Conservation (phyloP, 2,888 invertebrate species). For the Sinohyriopsis cumingii region DNA sequence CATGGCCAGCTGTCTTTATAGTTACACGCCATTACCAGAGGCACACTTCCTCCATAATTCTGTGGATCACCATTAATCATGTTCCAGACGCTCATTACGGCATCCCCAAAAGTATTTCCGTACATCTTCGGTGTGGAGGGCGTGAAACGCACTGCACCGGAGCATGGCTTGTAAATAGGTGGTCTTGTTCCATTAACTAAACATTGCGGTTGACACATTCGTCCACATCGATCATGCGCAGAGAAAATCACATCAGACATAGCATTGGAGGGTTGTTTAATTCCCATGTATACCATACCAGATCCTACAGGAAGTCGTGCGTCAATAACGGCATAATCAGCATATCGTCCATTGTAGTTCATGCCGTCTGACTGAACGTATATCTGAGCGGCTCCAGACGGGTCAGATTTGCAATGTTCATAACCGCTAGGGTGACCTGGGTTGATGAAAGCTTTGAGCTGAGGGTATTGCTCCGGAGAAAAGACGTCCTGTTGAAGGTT, state of each 20-base stretch:
- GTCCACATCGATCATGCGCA: slow-evolving; percentile 53
- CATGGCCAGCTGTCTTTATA: too few relatives aligned
- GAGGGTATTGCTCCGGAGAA: too few relatives aligned
- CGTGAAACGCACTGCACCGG: slow-evolving; percentile 45
- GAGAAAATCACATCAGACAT: slow-evolving; percentile 35
- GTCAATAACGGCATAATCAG: slow-evolving; percentile 52
- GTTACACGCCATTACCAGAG: too few relatives aligned
- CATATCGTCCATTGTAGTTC: slow-evolving; percentile 51
- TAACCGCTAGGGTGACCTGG: background rate
- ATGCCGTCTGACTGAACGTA: slow-evolving; percentile 51
- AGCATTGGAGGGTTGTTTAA: slow-evolving; percentile 21
- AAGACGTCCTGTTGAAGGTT: too few relatives aligned
- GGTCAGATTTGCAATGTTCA: too few relatives aligned
- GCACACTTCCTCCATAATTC: too few relatives aligned
- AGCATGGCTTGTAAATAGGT: slow-evolving; percentile 41
- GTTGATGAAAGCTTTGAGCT: background rate
- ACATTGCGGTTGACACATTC: slow-evolving; percentile 53
- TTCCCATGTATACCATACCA: slow-evolving; percentile 46
- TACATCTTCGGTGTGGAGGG: slow-evolving; percentile 34
- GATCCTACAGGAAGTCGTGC: slow-evolving; percentile 43
- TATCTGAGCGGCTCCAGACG: slow-evolving; percentile 30
- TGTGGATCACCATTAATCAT: background rate
- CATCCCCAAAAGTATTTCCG: slow-evolving; percentile 30
- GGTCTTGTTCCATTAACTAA: slow-evolving; percentile 19
- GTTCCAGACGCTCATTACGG: slow-evolving; percentile 18